A percentile compares a stretch with the other conserved stretches of the same genome.
phyloP scores from a whole-genome alignment of 2,113 vertebrate genomes.

The Microtus ochrogaster region DNA sequence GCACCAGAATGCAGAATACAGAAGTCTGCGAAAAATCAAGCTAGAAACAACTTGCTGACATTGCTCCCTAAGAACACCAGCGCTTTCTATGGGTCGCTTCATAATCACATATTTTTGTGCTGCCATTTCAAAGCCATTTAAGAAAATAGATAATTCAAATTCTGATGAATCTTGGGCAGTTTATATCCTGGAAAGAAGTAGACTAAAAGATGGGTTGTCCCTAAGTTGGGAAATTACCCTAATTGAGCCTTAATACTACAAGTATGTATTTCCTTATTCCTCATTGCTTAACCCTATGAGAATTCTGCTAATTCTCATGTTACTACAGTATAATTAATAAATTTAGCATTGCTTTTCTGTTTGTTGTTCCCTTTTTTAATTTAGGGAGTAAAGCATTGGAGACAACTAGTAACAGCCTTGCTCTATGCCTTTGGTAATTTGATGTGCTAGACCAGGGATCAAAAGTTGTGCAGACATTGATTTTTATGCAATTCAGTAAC shows the following conservation, averaged over 20 bases:
- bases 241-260: background rate
- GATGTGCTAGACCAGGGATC: background rate
- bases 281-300: background rate
- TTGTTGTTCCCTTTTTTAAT: background rate
- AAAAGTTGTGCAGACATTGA: background rate
- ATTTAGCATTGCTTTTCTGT: background rate
- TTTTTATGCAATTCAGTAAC: background rate
- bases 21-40: background rate
- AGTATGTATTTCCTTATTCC: background rate
- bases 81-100: background rate
- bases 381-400: background rate
- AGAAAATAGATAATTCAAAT: background rate
- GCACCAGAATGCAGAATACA: background rate
- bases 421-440: background rate
- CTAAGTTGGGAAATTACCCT: background rate
- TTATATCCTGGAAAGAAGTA: background rate
- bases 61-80: background rate
- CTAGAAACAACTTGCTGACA: background rate
- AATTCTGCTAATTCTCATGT: background rate
- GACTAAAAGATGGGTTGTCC: background rate
- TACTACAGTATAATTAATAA: background rate
- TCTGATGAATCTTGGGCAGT: background rate
- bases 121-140: background rate
- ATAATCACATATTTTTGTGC: background rate
- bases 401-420: background rate